Base-by-base conservation (phyloP, 2,888 invertebrate species). In the Halictus ligatus region DNA sequence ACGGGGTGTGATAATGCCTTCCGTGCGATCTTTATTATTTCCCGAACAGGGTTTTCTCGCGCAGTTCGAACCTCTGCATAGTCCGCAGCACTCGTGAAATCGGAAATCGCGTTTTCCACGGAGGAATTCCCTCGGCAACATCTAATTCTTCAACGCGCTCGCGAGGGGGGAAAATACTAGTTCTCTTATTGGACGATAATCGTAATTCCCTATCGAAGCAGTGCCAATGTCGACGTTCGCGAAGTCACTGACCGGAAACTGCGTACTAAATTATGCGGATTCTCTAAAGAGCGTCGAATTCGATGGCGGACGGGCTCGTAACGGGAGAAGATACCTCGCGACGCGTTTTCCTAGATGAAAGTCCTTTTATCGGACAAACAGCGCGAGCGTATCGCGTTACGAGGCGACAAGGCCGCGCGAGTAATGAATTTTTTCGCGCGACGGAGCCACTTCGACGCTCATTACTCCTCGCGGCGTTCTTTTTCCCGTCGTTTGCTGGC, bases 401-500 rank as follows among this genome's bases (percentile, higher is more conserved):
- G 46, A 35, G 35, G 18, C 40, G 10, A 10, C 3, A 21, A 35
- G 21, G 35, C 67, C 29, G 29, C 76, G 64, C 64, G 10, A 43
- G 40, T 43, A 76, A 64, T 76, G 40, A 76, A 64, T 64, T 76
- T 71, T 58, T 18, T 77, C 54, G 10, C 77, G 18, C 29, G 75
- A 29, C 29, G 29, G 25, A 43, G 35, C n/a, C 40, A 13, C 67
- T 46, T 43, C 18, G 46, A 7, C 46, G 35, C 67, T 76, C 76
- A 43, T 76, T 76, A 76, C 64, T 64, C 18, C 21, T 12, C 73
- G 35, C 40, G n/a, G n/a, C 58, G n/a, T 58, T 58, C 58, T 12
- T n/a, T 58, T 58, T 73, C 10, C 21, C 29, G 10, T 54, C 67
- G 15, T 58, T 54, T 58, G 58, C 12, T 58, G n/a, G n/a, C 21